These are phyloP conservation scores for Ruditapes philippinarum DNA, from an alignment of 1,140 invertebrate genomes.

Conservation along the genomic window DNA sequence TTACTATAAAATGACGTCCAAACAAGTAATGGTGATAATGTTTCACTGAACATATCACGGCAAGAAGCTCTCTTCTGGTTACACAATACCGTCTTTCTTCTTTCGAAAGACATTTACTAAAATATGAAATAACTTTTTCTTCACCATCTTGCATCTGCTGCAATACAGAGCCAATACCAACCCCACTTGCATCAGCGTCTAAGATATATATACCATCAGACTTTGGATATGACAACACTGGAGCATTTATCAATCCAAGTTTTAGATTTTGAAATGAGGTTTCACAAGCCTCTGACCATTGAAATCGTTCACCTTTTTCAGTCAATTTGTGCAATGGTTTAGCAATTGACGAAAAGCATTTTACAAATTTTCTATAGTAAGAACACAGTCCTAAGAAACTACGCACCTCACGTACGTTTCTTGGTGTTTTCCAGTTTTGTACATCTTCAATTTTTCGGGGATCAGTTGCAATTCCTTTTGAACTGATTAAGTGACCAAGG, in stretches of 20 bases:
- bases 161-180: slow-evolving; percentile 20
- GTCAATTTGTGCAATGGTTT: slow-evolving; percentile 33
- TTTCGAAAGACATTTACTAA: slow-evolving; percentile 9
- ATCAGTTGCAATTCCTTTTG: slow-evolving; percentile 19
- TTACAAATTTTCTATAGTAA: slow-evolving; percentile 34
- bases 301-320: slow-evolving; percentile 8
- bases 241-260: neutral
- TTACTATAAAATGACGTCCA: slow-evolving; percentile 14
- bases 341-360: neutral
- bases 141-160: slow-evolving; percentile 10
- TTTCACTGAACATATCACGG: slow-evolving; percentile 43
- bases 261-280: neutral
- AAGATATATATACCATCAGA: neutral
- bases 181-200: slow-evolving; percentile 17
- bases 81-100: slow-evolving; percentile 50
- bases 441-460: slow-evolving; percentile 43
- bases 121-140: slow-evolving; percentile 11
- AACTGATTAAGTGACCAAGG: slow-evolving; percentile 6
- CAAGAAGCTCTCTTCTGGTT: slow-evolving; percentile 53
- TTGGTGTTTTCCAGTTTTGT: slow-evolving; percentile 1
- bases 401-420: slow-evolving; percentile 37
- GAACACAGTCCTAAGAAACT: slow-evolving; percentile 58
- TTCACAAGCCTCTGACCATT: neutral
- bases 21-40: slow-evolving; percentile 38
- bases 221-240: neutral